Evolutionary conservation across 1,140 invertebrate genomes (phyloP).

Genomic region (Calycopis cecrops): DNA sequence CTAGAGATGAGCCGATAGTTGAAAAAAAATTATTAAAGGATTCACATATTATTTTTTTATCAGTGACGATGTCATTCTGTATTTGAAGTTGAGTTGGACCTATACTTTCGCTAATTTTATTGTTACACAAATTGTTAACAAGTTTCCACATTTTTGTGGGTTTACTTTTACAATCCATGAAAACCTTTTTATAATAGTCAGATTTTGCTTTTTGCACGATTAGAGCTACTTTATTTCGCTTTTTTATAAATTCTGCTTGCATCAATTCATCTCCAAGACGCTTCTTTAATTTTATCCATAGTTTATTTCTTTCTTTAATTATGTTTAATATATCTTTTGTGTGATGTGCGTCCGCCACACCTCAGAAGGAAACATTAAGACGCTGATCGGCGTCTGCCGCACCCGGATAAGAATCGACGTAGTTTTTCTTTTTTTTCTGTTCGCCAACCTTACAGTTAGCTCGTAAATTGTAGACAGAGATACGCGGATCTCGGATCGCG

Average conservation of each 20-base stretch:
- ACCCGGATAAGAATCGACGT: too few species aligned
- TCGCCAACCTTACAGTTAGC: too few species aligned
- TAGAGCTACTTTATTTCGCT: conserved; percentile 22
- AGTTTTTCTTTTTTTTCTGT: too few species aligned
- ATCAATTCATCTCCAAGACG: conserved; percentile 11
- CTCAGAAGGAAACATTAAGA: too few species aligned
- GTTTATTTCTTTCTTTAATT: conserved; percentile 22
- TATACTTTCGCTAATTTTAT: conserved; percentile 17
- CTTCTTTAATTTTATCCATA: conserved; percentile 18
- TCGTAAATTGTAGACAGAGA: too few species aligned
- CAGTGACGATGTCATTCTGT: conserved; percentile 7
- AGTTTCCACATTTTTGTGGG: conserved; percentile 30
- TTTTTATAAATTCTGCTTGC: conserved; percentile 11
- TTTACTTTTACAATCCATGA: conserved; percentile 18
- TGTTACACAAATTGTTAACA: conserved; percentile 21
- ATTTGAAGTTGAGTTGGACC: conserved; percentile 10
- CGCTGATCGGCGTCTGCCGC: too few species aligned
- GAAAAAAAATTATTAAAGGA: conserved; percentile 30
- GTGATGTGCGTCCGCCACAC: too few species aligned
- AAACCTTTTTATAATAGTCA: conserved; percentile 24
- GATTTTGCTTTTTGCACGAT: conserved; percentile 24
- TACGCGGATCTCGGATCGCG: too few species aligned
- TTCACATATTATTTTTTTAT: conserved; percentile 27
- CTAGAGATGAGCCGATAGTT: conserved; percentile 24
- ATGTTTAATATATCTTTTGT: conserved; percentile 21